Evolutionary conservation across 1,140 invertebrate genomes (phyloP).

Genomic region (Rhysida immarginata): DNA sequence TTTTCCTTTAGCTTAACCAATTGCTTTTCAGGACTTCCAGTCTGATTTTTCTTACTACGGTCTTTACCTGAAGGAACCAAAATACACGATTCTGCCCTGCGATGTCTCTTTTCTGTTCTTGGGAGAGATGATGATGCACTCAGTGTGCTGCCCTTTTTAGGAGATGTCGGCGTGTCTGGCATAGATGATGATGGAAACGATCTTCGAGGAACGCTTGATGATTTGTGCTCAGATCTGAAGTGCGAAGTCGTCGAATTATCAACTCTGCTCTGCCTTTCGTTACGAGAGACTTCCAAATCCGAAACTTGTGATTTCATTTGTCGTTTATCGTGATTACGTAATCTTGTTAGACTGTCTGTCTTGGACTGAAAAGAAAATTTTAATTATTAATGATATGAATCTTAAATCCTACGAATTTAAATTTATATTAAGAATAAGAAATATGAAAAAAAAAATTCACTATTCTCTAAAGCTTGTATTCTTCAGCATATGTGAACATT

Average conservation of each 20-base stretch:
- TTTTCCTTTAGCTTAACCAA: background rate
- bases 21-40: background rate
- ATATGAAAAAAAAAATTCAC: too few relatives aligned
- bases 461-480: too few relatives aligned
- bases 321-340: background rate
- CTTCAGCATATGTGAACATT: too few relatives aligned
- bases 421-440: too few relatives aligned
- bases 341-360: conserved; percentile 7
- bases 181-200: background rate
- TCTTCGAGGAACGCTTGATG: background rate
- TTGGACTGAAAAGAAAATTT: conserved; percentile 7
- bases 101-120: background rate
- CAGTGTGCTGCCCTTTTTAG: background rate
- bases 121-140: background rate
- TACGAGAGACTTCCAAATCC: background rate
- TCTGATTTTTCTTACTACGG: background rate
- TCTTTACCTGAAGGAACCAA: background rate
- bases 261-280: background rate
- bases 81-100: background rate
- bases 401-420: too few relatives aligned
- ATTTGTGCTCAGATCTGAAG: background rate
- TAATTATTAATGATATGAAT: too few relatives aligned
- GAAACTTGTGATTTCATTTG: background rate
- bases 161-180: background rate
- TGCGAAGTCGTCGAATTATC: background rate